A percentile compares a stretch with the other conserved stretches of the same genome.
These are phyloP conservation scores for Rhadina sibilatrix DNA, from an alignment of 2,113 vertebrate species.

Conservation along the genomic window DNA sequence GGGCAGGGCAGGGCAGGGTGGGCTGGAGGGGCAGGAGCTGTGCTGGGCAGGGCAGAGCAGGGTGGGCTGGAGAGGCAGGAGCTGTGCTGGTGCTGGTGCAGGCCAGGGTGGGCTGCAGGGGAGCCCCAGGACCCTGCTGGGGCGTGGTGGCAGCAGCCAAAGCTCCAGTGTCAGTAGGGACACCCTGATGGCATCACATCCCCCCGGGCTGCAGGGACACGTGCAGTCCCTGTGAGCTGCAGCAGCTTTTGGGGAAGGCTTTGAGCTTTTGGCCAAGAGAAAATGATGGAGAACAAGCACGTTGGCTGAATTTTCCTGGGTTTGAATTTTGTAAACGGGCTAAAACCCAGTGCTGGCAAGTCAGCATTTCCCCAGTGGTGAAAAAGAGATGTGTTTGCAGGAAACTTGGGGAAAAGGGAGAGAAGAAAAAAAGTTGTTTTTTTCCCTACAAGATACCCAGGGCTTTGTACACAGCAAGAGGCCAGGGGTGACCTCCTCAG, in stretches of 20 bases:
- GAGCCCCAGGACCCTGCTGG: neutral
- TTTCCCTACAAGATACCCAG: fast-evolving
- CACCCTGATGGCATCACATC: neutral
- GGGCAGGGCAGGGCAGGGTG: neutral
- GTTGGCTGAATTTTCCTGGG: neutral
- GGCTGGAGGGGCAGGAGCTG: neutral
- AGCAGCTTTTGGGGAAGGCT: neutral
- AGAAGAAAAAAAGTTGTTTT: neutral
- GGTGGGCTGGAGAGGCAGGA: too few relatives aligned
- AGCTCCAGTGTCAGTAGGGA: fast-evolving
- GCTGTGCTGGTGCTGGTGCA: too few relatives aligned
- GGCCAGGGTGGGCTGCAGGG: neutral
- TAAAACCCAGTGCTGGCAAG: neutral
- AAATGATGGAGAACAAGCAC: neutral
- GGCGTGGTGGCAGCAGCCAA: neutral
- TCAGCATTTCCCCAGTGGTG: neutral
- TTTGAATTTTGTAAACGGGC: neutral
- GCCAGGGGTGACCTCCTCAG: neutral
- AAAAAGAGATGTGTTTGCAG: neutral
- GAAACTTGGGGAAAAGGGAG: neutral
- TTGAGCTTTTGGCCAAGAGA: neutral
- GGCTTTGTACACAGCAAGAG: neutral
- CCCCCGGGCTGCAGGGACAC: fast-evolving
- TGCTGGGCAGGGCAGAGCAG: too few relatives aligned
- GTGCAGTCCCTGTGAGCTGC: neutral